These are phyloP conservation scores for Loriculus beryllinus DNA, from an alignment of 2,797 vertebrate genomes.

Conservation along the genomic window DNA sequence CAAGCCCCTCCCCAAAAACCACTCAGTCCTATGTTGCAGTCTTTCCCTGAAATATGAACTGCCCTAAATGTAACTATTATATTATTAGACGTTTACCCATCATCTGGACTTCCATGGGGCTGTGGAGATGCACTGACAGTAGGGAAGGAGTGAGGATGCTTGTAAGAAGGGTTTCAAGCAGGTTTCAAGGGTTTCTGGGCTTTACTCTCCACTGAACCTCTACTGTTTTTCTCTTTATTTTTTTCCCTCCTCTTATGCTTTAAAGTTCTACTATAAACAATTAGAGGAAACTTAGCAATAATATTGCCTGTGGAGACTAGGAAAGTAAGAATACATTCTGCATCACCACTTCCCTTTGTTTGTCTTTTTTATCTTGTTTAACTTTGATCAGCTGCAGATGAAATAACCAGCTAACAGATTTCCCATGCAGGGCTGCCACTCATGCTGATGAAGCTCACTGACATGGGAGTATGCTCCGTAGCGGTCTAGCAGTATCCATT, in stretches of 20 bases:
- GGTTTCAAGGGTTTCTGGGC: background rate
- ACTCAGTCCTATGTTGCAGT: background rate
- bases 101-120: background rate
- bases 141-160: background rate
- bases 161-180: background rate
- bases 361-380: constrained; percentile 49
- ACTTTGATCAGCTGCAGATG: constrained; percentile 65
- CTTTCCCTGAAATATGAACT: background rate
- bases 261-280: constrained; percentile 15
- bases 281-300: constrained; percentile 37
- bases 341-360: constrained; percentile 39
- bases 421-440: constrained; percentile 36
- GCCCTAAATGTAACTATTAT: background rate
- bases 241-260: background rate
- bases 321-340: constrained; percentile 21
- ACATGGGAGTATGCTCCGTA: background rate
- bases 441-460: constrained; percentile 15
- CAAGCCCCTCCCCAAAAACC: background rate
- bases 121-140: background rate
- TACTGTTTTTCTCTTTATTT: background rate
- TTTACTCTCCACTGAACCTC: background rate
- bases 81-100: background rate
- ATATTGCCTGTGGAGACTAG: constrained; percentile 11
- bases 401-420: constrained; percentile 59
- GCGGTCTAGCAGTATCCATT: constrained; percentile 44